A percentile compares a stretch with the other conserved stretches of the same genome.
These are phyloP conservation scores for Megalops cyprinoides DNA, from an alignment of 2,797 vertebrate species.

Conservation along the genomic window DNA sequence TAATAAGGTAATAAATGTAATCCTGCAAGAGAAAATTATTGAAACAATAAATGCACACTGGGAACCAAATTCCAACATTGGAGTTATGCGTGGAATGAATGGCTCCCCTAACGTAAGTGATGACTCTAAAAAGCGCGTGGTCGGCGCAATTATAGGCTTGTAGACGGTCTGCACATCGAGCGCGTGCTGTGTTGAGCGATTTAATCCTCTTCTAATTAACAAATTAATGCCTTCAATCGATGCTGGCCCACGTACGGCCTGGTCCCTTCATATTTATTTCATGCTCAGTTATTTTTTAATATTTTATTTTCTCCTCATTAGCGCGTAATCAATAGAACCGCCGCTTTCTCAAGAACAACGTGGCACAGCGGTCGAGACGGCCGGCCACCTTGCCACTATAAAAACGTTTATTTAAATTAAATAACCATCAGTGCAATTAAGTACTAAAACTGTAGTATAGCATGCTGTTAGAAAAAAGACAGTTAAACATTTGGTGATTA, in stretches of 20 bases:
- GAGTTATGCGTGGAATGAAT: not conserved
- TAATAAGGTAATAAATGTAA: slow-evolving; percentile 22
- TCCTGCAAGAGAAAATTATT: slow-evolving; percentile 4
- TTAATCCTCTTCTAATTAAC: slow-evolving; percentile 24
- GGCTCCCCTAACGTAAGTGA: not conserved
- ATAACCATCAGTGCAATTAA: too few species aligned
- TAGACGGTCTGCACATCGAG: not conserved
- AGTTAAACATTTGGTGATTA: too few species aligned
- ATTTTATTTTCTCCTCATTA: slow-evolving; percentile 33
- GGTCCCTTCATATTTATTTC: slow-evolving; percentile 31
- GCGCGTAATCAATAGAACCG: slow-evolving; percentile 4
- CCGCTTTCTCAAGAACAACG: not conserved
- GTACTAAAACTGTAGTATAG: too few species aligned
- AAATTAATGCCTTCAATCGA: slow-evolving; percentile 23
- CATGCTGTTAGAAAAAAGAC: too few species aligned
- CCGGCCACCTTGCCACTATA: not conserved
- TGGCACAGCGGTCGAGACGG: not conserved
- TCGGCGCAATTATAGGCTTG: not conserved
- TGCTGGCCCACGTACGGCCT: not conserved
- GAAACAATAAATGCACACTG: not conserved
- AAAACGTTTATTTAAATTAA: too few species aligned
- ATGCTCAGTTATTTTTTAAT: slow-evolving; percentile 32
- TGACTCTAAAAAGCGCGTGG: not conserved
- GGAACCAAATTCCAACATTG: too few species aligned
- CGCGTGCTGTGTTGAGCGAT: slow-evolving; percentile 4